These are phyloP conservation scores for Aldabrachelys gigantea DNA, from an alignment of 2,113 vertebrate genomes.

Conservation along the genomic window DNA sequence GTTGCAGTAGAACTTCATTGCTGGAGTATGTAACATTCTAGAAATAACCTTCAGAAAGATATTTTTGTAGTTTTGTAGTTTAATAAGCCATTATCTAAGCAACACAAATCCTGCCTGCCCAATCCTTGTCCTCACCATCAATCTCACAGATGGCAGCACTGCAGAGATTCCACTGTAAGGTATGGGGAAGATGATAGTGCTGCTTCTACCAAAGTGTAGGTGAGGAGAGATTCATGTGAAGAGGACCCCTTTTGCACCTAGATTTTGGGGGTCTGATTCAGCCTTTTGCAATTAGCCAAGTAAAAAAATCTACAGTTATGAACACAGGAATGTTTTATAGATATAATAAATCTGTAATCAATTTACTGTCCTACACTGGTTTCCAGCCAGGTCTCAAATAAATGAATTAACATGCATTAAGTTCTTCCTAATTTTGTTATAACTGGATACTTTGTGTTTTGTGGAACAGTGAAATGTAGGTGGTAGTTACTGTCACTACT, in stretches of 20 bases:
- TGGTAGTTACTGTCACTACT: neutral
- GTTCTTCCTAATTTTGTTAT: slow-evolving; percentile 5
- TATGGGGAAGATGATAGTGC: neutral
- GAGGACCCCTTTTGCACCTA: neutral
- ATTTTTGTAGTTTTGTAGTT: neutral
- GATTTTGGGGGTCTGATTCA: neutral
- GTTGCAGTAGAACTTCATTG: neutral
- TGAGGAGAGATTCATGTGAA: neutral
- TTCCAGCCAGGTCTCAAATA: neutral
- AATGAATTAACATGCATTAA: neutral
- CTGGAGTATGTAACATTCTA: neutral
- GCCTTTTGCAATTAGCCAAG: neutral
- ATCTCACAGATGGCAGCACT: neutral
- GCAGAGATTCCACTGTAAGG: neutral
- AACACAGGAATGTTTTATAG: neutral
- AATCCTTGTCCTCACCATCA: neutral
- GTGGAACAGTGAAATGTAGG: neutral
- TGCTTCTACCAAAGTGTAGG: neutral
- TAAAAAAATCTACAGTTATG: neutral
- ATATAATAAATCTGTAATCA: neutral
- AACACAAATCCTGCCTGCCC: rapidly evolving
- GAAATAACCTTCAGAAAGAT: neutral
- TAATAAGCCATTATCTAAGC: neutral
- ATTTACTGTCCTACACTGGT: neutral
- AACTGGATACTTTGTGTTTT: neutral